Base-by-base conservation (phyloP, 1,140 invertebrate genomes). In the Chymomyza costata region DNA sequence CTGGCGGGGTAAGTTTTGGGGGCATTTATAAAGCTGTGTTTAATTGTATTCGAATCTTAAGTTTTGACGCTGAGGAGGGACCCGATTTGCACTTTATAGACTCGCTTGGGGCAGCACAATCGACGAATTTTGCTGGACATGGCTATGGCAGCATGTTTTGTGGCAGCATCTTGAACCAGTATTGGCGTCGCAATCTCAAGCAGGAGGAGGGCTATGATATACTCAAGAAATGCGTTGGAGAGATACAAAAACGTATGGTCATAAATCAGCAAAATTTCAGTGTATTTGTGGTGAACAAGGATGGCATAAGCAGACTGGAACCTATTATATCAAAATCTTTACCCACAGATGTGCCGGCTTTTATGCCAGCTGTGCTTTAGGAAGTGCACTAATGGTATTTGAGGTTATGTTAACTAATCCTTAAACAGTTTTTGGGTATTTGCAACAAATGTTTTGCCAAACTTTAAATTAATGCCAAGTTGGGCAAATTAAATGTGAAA, bases 131-230 rank as follows among this genome's bases (percentile, higher is more conserved):
- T 88, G 95, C 93, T 55, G 91, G 93, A 38, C 96, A 98, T 88
- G 98, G 98, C 1, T 98, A 98, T 89, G 96, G 97, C 65, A 95
- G 95, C 14, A 93, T 92, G 73, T 97, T 99, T 78, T 92, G 94
- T 18, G 88, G 97, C 38, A 92, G 94, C 80, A 95, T 99, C 53
- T 90, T 99, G 96, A 67, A 99, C 86, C 91, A 94, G 62, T 93
- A 95, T 81, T 93, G 98, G 85, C 91, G 91, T 74, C 85, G 89
- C 84, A 91, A 95, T 82, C 89, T 95, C 83, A 92, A 89, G 32
- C 87, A 91, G 65, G 90, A 92, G 47, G 91, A 98, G 86, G 96
- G 91, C 6, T 92, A 95, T 71, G 89, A 91, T 13, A 87, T 98
- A 21, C 74, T 99, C 68, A 92, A 93, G 78, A 93, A 92, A 82